Conservation (phyloP, 2,888 invertebrate genomes). For the Dusona sp. region DNA sequence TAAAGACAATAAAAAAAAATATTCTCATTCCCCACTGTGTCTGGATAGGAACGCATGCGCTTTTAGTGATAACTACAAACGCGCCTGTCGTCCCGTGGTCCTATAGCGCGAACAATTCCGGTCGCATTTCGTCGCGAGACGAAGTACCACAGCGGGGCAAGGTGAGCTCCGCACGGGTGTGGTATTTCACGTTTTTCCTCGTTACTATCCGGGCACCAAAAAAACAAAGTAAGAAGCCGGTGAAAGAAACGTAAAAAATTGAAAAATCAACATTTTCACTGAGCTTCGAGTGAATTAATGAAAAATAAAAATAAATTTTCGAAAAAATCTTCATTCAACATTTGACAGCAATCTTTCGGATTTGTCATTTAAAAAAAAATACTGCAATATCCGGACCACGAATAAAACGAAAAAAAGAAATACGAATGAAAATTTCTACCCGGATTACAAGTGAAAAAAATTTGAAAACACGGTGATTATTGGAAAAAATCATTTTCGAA, state of each 20-base stretch:
- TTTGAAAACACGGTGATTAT: neutral
- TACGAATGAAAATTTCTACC: neutral
- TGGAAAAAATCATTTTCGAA: neutral
- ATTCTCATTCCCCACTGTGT: slow-evolving; percentile 16
- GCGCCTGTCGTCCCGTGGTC: slow-evolving; percentile 72
- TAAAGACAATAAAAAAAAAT: neutral
- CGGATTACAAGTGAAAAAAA: neutral
- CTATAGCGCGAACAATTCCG: slow-evolving; percentile 60
- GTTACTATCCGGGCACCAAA: slow-evolving; percentile 65
- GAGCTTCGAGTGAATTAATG: neutral
- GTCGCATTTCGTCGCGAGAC: slow-evolving; percentile 68
- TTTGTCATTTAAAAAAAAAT: neutral
- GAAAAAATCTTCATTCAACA: neutral
- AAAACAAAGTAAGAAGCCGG: slow-evolving; percentile 37
- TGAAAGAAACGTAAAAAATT: slow-evolving; percentile 1
- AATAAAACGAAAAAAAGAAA: neutral
- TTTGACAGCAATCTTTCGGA: neutral
- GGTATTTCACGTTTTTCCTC: slow-evolving; percentile 74
- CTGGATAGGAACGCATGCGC: slow-evolving; percentile 77
- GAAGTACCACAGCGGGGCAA: slow-evolving; percentile 66
- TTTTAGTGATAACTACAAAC: slow-evolving; percentile 66
- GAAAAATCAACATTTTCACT: neutral
- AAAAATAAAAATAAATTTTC: neutral
- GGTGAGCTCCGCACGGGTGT: slow-evolving; percentile 76
- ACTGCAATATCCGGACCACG: neutral